Percentiles rank a stretch among this genome's conserved stretches.
Evolutionary conservation across 2,113 vertebrate species (phyloP).

Genomic region (Grallaria varia): DNA sequence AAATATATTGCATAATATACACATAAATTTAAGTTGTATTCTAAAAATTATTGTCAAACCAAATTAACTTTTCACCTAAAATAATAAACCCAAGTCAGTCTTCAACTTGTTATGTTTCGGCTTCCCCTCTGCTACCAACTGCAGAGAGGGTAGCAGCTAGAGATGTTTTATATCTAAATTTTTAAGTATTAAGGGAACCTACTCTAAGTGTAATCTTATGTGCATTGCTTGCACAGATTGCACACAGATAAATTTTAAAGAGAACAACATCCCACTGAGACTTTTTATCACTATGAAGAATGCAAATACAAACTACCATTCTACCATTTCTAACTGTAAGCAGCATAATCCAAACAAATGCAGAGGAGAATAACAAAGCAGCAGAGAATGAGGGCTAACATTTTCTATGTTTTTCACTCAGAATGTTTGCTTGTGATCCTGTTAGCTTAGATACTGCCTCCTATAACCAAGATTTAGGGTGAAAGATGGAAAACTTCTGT

Average conservation of each 20-base stretch:
- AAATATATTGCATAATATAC: not conserved
- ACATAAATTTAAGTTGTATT: not conserved
- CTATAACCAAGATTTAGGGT: not conserved
- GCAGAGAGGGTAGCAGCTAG: not conserved
- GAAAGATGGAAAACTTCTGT: not conserved
- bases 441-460: not conserved
- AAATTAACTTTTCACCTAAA: not conserved
- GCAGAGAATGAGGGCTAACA: not conserved
- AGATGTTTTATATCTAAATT: not conserved
- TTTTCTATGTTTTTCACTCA: not conserved
- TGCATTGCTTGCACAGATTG: not conserved
- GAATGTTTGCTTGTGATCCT: not conserved
- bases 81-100: not conserved
- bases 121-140: not conserved
- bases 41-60: not conserved
- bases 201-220: not conserved
- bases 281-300: not conserved
- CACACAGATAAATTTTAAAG: not conserved
- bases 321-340: not conserved
- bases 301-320: not conserved
- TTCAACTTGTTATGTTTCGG: not conserved
- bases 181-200: not conserved
- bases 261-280: not conserved
- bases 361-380: not conserved
- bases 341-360: not conserved